Evolutionary conservation across 2,888 invertebrate species (phyloP), one percentile per base, ranked within the genome.

Genomic region (Thymelicus lineola): DNA sequence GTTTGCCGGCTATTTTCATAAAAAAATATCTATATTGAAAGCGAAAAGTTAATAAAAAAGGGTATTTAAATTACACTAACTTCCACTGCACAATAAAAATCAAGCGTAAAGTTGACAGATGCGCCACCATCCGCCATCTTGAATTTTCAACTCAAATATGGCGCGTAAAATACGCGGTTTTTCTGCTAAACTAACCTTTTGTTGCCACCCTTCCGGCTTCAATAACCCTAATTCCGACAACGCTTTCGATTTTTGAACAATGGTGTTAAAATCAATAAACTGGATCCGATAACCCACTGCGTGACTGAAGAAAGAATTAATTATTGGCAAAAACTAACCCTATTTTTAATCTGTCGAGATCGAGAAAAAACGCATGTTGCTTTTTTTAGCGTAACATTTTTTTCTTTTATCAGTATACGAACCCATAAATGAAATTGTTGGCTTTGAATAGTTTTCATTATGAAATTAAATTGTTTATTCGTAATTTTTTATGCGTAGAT

Each of bases 221-320:
- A 70, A 65, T 72, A 72, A 72, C 72, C 72, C 72, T 72, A 72
- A 61, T 72, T 66, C 46, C 48, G 48, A 38, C 60, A 69, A 69
- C 62, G 55, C 17, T 57, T 66, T 61, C 68, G 17, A 38, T 62
- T 68, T 61, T 46, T 68, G 14, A 55, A 68, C 68, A 72, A 72
- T 66, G 53, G 63, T 20, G 20, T 42, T 60, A 70, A 71, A 66
- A 72, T 69, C 66, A 69, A 73, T 71, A 69, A 66, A 69, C 45
- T 53, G 45, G 68, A 68, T 68, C 68, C 62, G 62, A 62, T 68
- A 68, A 61, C 61, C 53, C 53, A 45, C 60, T 53, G 69, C 58
- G 59, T 58, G 59, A 58, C 46, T 38, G 15, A 46, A 67, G 36
- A 15, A 42, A 57, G 42, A 68, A 68, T 60, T 61, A 62, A 62